A percentile compares a stretch with the other conserved stretches of the same genome.
These are phyloP conservation scores for Bathybates hornii DNA, from an alignment of 2,113 vertebrate species.

Conservation along the genomic window DNA sequence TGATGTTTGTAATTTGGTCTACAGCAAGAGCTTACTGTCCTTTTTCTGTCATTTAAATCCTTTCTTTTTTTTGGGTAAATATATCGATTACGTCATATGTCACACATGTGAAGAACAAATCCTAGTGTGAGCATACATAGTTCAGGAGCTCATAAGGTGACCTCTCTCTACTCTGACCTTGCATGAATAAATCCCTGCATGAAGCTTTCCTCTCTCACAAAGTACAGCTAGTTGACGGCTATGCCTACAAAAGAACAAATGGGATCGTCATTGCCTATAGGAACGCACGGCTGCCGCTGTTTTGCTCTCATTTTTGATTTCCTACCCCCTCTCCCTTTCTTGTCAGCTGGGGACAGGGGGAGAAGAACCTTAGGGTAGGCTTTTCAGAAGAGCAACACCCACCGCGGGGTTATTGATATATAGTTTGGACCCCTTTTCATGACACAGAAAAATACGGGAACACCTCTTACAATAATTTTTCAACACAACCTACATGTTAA, in stretches of 20 bases:
- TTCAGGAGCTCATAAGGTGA: background rate
- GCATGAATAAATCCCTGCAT: background rate
- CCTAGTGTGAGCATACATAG: background rate
- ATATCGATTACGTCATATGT: background rate
- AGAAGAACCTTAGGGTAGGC: background rate
- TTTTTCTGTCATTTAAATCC: background rate
- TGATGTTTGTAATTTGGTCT: background rate
- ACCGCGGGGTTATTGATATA: background rate
- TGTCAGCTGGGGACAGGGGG: background rate
- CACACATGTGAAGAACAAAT: background rate
- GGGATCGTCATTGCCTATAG: constrained; percentile 10
- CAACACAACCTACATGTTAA: background rate
- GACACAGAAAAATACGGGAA: background rate
- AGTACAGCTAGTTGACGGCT: constrained; percentile 14
- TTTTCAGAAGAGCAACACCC: background rate
- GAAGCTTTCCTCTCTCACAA: background rate
- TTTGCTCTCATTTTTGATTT: constrained; percentile 1
- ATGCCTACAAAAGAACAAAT: constrained; percentile 13
- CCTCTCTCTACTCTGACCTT: constrained; percentile 17
- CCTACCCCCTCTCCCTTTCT: background rate
- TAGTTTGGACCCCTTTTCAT: background rate
- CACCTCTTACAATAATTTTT: background rate
- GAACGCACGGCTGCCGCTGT: background rate
- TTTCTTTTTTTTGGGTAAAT: background rate
- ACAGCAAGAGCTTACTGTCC: background rate